Conservation (phyloP, 2,888 invertebrate species). For the Hypena proboscidalis region DNA sequence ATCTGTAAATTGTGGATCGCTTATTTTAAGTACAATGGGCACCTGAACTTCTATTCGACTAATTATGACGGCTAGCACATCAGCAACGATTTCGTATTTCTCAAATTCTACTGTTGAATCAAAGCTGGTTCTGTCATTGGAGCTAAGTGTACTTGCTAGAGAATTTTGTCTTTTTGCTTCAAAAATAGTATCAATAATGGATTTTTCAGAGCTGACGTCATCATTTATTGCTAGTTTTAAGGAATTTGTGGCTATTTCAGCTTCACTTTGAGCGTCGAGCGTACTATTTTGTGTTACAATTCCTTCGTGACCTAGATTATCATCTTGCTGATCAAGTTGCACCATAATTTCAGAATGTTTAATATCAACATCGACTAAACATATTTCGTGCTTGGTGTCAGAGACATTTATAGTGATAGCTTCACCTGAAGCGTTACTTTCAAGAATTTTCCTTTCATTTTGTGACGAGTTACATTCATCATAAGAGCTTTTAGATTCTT, state of each 20-base stretch:
- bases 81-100: constrained; percentile 67
- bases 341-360: too few species aligned
- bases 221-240: too few species aligned
- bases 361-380: too few species aligned
- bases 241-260: too few species aligned
- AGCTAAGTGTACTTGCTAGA: constrained; percentile 52
- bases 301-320: too few species aligned
- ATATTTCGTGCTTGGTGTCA: too few species aligned
- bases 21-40: constrained; percentile 3
- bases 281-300: too few species aligned
- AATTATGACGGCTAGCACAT: constrained; percentile 59
- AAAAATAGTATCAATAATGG: not conserved
- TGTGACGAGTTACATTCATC: constrained; percentile 60
- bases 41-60: constrained; percentile 52
- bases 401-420: not conserved
- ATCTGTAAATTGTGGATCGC: not conserved
- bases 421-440: constrained; percentile 5
- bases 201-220: too few species aligned
- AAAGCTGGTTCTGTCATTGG: constrained; percentile 58
- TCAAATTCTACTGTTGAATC: constrained; percentile 78
- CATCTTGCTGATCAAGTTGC: too few species aligned
- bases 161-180: constrained; percentile 42
- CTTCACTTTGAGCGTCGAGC: too few species aligned
- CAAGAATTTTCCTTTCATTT: constrained; percentile 37
- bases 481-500: constrained; percentile 77